Conservation (phyloP, 2,113 vertebrate genomes). For the Apodemus sylvaticus region DNA sequence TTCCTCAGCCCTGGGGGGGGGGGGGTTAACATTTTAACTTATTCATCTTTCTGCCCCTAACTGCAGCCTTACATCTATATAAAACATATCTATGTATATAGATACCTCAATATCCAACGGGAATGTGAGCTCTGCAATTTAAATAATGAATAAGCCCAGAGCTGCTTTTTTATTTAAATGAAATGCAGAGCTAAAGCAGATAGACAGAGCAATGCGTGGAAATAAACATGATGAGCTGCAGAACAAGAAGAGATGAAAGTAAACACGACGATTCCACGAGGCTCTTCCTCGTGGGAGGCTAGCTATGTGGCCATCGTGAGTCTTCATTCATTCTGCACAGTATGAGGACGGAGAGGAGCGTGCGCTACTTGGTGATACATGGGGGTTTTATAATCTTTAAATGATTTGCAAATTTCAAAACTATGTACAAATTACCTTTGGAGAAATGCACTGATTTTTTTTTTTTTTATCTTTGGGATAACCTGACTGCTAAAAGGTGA, state of each 20-base stretch:
- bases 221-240: constrained; percentile 46
- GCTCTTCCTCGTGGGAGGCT: background rate
- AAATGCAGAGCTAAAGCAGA: constrained; percentile 15
- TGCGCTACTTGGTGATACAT: background rate
- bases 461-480: constrained; percentile 16
- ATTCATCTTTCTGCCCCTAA: constrained; percentile 36
- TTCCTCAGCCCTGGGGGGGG: background rate
- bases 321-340: constrained; percentile 25
- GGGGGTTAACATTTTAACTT: background rate
- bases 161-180: constrained; percentile 66
- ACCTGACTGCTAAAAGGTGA: background rate
- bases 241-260: constrained; percentile 43
- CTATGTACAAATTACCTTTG: background rate
- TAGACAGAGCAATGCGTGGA: constrained; percentile 15
- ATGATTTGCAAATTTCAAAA: constrained; percentile 31
- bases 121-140: background rate
- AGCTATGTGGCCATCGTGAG: background rate
- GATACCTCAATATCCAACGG: constrained; percentile 38
- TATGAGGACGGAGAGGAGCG: background rate
- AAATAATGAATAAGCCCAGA: constrained; percentile 59
- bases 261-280: background rate
- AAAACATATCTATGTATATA: background rate
- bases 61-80: background rate
- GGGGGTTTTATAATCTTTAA: background rate
- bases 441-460: background rate